Conservation (phyloP, 2,888 invertebrate genomes). For the Pseudoips prasinana region DNA sequence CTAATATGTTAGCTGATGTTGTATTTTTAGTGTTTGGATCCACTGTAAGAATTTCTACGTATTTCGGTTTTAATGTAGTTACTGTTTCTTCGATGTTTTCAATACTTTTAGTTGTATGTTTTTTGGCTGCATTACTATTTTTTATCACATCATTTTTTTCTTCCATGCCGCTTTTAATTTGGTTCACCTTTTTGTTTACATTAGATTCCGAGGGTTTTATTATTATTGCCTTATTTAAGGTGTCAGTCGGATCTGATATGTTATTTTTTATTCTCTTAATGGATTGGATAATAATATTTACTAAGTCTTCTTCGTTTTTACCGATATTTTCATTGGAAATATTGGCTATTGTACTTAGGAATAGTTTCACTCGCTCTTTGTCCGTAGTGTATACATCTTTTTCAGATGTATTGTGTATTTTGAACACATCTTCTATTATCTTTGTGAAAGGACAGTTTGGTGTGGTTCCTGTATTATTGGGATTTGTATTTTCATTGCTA, state of each 20-base stretch:
- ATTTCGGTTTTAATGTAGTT: slow-evolving; percentile 50
- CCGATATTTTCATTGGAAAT: slow-evolving; percentile 50
- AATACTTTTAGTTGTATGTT: slow-evolving; percentile 25
- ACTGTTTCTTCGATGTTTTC: slow-evolving; percentile 15
- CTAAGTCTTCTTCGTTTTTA: slow-evolving; percentile 59
- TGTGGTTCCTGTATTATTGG: slow-evolving; percentile 34
- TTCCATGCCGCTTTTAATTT: slow-evolving; percentile 64
- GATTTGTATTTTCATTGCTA: slow-evolving; percentile 31
- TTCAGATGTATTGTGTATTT: slow-evolving; percentile 51
- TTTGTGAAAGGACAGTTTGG: slow-evolving; percentile 65
- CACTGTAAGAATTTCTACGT: slow-evolving; percentile 66
- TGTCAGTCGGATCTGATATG: slow-evolving; percentile 48
- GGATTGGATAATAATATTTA: slow-evolving; percentile 68
- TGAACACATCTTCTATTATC: slow-evolving; percentile 73
- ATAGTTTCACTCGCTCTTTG: slow-evolving; percentile 79
- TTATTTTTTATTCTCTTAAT: slow-evolving; percentile 71
- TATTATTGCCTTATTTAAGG: slow-evolving; percentile 68
- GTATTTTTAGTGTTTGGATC: slow-evolving; percentile 62
- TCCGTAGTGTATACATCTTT: slow-evolving; percentile 40
- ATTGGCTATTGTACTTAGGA: slow-evolving; percentile 82
- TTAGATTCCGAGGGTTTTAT: slow-evolving; percentile 29
- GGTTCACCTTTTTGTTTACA: slow-evolving; percentile 34
- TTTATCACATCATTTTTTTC: slow-evolving; percentile 48
- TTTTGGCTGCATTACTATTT: slow-evolving; percentile 4
- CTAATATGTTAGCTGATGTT: slow-evolving; percentile 62